Conservation (phyloP, 2,113 vertebrate species). For the Tragelaphus scriptus region DNA sequence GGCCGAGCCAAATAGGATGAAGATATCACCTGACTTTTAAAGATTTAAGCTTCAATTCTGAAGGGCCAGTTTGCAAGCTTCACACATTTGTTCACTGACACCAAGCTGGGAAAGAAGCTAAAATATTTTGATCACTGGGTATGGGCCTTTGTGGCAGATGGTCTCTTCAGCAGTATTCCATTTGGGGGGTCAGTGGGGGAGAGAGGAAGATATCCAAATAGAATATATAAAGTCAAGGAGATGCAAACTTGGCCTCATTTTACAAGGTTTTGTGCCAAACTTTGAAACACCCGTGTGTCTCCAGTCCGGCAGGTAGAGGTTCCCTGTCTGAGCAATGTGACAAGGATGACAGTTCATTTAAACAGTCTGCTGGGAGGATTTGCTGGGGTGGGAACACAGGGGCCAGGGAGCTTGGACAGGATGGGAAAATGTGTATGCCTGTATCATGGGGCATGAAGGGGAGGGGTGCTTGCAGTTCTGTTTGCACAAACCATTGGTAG, state of each 20-base stretch:
- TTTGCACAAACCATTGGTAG: not conserved
- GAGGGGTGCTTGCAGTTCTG: not conserved
- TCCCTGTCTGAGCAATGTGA: constrained; percentile 17
- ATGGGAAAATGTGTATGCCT: not conserved
- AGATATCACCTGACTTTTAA: constrained; percentile 51
- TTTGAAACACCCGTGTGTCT: not conserved
- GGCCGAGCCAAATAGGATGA: constrained; percentile 13
- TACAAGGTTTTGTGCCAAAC: constrained; percentile 28
- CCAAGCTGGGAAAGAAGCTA: constrained; percentile 51
- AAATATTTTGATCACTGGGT: constrained; percentile 65
- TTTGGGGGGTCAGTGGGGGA: not conserved
- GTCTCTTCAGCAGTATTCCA: constrained; percentile 36
- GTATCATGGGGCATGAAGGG: not conserved
- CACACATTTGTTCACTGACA: constrained; percentile 45
- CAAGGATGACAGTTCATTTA: constrained; percentile 18
- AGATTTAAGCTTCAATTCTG: not conserved
- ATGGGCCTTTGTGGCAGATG: constrained; percentile 59
- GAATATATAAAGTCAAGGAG: constrained; percentile 55
- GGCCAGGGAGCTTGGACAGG: not conserved
- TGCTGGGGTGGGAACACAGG: not conserved
- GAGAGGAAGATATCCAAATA: constrained; percentile 32
- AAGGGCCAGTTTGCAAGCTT: constrained; percentile 41
- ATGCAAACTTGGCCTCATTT: constrained; percentile 48
- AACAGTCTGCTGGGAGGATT: constrained; percentile 17
- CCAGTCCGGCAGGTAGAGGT: constrained; percentile 20